Evolutionary conservation across 2,888 invertebrate genomes (phyloP), one percentile per base, ranked within the genome.

Genomic region (Lapara coniferarum): DNA sequence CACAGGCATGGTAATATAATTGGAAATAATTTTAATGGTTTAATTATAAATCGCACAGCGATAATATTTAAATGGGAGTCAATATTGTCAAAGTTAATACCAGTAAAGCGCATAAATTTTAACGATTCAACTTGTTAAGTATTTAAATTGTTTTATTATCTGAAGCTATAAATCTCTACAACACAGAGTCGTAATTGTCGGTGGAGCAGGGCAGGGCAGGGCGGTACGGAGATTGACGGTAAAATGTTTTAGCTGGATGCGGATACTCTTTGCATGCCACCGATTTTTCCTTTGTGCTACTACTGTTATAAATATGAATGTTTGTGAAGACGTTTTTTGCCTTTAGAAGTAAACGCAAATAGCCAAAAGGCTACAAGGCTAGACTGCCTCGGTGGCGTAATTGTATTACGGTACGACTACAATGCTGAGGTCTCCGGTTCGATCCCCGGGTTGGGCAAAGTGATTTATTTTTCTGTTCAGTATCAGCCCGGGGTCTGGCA

Each of bases 51-150:
- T 49, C 63, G 63, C 46, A 19, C 16, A n/a, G 49, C 46, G 63
- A 63, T 63, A 49, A 63, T 63, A 63, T 49, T 63, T 49, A 63
- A 63, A 63, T 63, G 63, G 46, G 13, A 46, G 63, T 63, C 63
- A 63, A 63, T 63, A 63, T 63, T 63, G 63, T 63, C 49, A 63
- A 63, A 63, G 63, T 63, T 63, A 63, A 63, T 63, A 63, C 46
- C 63, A 63, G 63, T 46, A 63, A 49, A 46, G 63, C 63, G 46
- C 10, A 63, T 63, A 49, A 16, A 63, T 63, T 63, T 63, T 63
- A 63, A 63, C 63, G 63, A 63, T 63, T 63, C 49, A 63, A 63
- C 63, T 63, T 63, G 63, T 63, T 63, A 63, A 63, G 63, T 63
- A 63, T 63, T 63, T 49, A 63, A 63, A 63, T 63, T 63, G 63